phyloP scores from a whole-genome alignment of 2,888 invertebrate genomes.

The Anoncus sp. region DNA sequence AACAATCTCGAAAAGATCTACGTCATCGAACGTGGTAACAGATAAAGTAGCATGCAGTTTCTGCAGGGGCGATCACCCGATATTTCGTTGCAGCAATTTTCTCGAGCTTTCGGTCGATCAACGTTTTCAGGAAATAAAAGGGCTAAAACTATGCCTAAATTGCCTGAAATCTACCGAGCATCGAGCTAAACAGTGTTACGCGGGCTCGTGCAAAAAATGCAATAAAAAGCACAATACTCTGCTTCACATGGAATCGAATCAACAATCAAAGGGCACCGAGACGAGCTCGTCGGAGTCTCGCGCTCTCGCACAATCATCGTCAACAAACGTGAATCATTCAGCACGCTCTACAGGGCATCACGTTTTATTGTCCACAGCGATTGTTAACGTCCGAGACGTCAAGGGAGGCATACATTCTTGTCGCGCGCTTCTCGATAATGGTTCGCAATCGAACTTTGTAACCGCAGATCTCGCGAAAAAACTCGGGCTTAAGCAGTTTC shows the following conservation, averaged over 20 bases:
- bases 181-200: background rate
- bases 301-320: background rate
- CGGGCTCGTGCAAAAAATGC: slow-evolving; percentile 12
- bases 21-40: background rate
- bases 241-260: slow-evolving; percentile 6
- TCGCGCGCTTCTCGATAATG: slow-evolving; percentile 38
- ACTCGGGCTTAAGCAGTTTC: background rate
- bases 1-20: background rate
- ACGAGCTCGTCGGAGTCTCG: too few relatives aligned
- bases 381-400: slow-evolving; percentile 23
- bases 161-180: slow-evolving; percentile 1
- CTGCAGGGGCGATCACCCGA: slow-evolving; percentile 30
- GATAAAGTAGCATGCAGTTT: background rate
- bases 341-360: background rate
- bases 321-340: background rate
- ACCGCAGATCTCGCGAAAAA: slow-evolving; percentile 4
- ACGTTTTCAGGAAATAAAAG: slow-evolving; percentile 14
- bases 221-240: slow-evolving; percentile 26
- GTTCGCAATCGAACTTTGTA: slow-evolving; percentile 44
- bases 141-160: slow-evolving; percentile 5
- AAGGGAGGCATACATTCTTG: background rate
- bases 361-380: slow-evolving; percentile 4
- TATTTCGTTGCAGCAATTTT: slow-evolving; percentile 24
- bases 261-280: background rate
- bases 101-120: slow-evolving; percentile 16